Percentiles rank a stretch among this genome's conserved stretches.
Evolutionary conservation across 2,797 vertebrate genomes (phyloP).

Genomic region (Ataeniobius toweri): DNA sequence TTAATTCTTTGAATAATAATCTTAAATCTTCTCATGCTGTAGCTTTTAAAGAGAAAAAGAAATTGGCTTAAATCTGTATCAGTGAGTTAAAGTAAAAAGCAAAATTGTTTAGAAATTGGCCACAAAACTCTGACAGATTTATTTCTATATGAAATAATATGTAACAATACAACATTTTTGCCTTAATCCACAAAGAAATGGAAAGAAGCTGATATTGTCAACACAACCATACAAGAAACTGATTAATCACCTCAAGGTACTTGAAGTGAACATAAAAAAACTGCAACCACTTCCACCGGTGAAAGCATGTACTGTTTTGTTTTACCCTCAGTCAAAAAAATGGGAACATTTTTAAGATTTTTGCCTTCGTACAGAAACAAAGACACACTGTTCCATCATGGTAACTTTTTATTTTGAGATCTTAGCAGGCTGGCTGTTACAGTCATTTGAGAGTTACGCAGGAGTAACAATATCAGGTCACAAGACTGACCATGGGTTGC

Average conservation of each 20-base stretch:
- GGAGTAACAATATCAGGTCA: slow-evolving; percentile 39
- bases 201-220: background rate
- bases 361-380: slow-evolving; percentile 30
- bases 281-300: background rate
- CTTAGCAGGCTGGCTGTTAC: slow-evolving; percentile 16
- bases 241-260: background rate
- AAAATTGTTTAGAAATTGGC: background rate
- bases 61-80: background rate
- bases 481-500: slow-evolving; percentile 7
- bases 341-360: background rate
- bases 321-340: slow-evolving; percentile 1
- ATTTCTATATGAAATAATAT: background rate
- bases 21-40: background rate
- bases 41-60: background rate
- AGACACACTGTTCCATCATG: slow-evolving; percentile 36
- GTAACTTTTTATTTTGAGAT: slow-evolving; percentile 34
- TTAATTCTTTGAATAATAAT: background rate
- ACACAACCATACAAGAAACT: background rate
- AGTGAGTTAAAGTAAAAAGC: background rate
- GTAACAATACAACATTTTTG: background rate
- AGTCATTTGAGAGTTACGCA: slow-evolving; percentile 17
- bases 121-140: background rate
- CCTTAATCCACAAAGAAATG: background rate
- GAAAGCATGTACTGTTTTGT: background rate
- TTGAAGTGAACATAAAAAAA: background rate